Base-by-base conservation (phyloP, 1,140 invertebrate species). In the Babylonia areolata region DNA sequence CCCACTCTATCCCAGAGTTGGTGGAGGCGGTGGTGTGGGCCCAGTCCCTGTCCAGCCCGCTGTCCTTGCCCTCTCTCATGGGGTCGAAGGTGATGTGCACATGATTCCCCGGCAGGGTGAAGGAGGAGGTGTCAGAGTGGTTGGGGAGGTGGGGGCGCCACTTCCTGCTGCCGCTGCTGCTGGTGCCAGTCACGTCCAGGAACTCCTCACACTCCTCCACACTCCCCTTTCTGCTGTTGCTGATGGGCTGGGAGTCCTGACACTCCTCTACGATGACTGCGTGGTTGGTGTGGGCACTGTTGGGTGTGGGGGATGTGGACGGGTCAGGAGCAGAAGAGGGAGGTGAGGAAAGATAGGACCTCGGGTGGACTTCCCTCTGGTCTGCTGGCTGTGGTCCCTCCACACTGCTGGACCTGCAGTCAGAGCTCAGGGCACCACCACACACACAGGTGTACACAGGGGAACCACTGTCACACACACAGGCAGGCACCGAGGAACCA, bases 1-100 rank as follows among this genome's bases (percentile, higher is more conserved):
- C 82, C 82, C 82, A 84, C 69, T 84, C 82, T 37, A 73, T 31
- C 35, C 40, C 69, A 31, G 82, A 84, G 15, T 35, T n/a, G 35
- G n/a, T 31, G 5, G 54, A n/a, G 6, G 40, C 5, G 3, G 20
- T 23, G 39, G 82, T 42, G 0, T 75, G 58, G 64, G 64, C 58
- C 82, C 82, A 84, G 82, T 84, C 75, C 15, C 3, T 35, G 39
- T 84, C 82, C 64, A 84, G 69, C 31, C 20, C 35, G 28, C 58
- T n/a, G 15, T 64, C 58, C 28, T 12, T 23, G 37, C 33, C 75
- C 39, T 31, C 3, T 15, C 20, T 39, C n/a, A 58, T 51, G n/a
- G 81, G 33, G 12, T 84, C 82, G 75, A 84, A 84, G 23, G 82
- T 73, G 15, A 84, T 64, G 20, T 75, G 17, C 15, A 84, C 37